Base-by-base conservation (phyloP, 2,113 vertebrate genomes). In the Stigmatopora argus region DNA sequence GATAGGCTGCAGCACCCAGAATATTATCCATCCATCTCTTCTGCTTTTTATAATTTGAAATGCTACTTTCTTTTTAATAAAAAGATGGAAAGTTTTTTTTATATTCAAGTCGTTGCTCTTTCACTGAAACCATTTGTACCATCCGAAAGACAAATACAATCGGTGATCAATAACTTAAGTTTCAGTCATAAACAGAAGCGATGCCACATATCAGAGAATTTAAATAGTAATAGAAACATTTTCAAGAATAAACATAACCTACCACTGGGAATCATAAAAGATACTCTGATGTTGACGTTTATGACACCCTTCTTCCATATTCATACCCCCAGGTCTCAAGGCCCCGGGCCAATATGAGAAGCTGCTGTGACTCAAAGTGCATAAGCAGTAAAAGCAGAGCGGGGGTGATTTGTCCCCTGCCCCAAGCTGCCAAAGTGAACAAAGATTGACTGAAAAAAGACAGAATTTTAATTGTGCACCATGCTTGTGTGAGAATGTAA, bases 271-370 rank as follows among this genome's bases (percentile, higher is more conserved):
- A 44, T 60, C 58, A 11, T 60, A 38, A 41, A 3, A 44, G 38
- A 60, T 15, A 60, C 18, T 13, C 35, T 59, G 35, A 41, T 21
- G 70, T 67, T 72, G 71, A 74, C 81, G 77, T 83, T 72, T 83
- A 79, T 78, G 78, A 85, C 21, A 53, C 75, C 78, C 66, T 14
- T 70, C 80, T 78, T 78, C 78, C 26, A 79, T 70, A 71, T 74
- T 55, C 52, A 69, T 74, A 74, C 72, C 87, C 77, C 64, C 67
- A 69, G 81, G 83, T 69, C 82, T 79, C 74, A 83, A 78, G 82
- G 75, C 85, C 79, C 75, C 71, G 31, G 79, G 86, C 80, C 82
- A 75, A 79, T 83, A 35, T 12, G 55, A 70, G 70, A 53, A 65
- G 70, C 67, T 64, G 78, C 77, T 65, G 66, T 77, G 80, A 85